Evolutionary conservation across 2,797 vertebrate genomes (phyloP), one percentile per base, ranked within the genome.

Genomic region (Sebastes flavidus): DNA sequence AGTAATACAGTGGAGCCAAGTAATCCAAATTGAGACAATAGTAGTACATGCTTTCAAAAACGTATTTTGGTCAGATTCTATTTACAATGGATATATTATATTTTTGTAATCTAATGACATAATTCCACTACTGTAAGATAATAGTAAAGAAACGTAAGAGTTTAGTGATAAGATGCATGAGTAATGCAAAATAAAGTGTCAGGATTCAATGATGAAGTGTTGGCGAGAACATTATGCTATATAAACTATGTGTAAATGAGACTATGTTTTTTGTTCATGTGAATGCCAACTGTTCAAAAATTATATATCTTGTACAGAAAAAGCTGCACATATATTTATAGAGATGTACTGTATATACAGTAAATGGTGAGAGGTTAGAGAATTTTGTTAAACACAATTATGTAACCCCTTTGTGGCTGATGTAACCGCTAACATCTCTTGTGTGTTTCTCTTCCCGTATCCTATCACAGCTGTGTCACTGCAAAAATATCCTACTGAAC

Each of bases 351-450:
- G 74, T 87, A 78, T 13, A 78, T 76, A 69, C 16, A 68, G n/a
- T 67, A 72, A 62, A 72, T 63, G 36, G 66, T 49, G 60, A 90
- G 54, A 75, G 52, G 68, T 65, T 66, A 81, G 25, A 80, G 54
- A 59, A 20, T 54, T 81, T 55, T 84, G 60, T 81, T 82, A 2
- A 75, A 72, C 24, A 75, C n/a, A 30, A n/a, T 80, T 65, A 78
- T 74, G 65, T 79, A 72, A 83, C 32, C 66, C 62, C 60, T 75
- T 77, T 83, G 75, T 90, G 76, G 58, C 72, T 80, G 56, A 75
- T 84, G 65, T 77, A 81, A 79, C 54, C 49, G 59, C 65, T 74
- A 55, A 78, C 49, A 80, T 79, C 60, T 76, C 49, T 27, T 72
- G 25, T 78, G n/a, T 80, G 60, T 84, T 46, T 60, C 2, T 29